Conservation (phyloP, 2,888 invertebrate genomes). For the Tetramorium bicarinatum region DNA sequence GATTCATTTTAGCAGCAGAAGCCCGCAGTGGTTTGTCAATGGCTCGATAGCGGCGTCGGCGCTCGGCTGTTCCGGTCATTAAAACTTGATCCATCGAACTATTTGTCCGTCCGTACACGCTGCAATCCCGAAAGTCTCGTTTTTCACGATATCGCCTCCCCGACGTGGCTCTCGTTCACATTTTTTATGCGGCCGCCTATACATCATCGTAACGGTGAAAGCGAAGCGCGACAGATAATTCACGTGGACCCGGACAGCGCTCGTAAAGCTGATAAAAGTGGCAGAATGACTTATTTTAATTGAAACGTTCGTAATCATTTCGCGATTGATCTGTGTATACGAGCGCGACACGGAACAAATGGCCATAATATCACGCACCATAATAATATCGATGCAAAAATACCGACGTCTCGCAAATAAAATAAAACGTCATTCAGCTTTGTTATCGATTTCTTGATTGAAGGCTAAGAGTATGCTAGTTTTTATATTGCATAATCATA, state of each 20-base stretch:
- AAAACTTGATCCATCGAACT: slow-evolving; percentile 80
- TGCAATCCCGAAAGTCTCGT: slow-evolving; percentile 79
- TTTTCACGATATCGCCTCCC: slow-evolving; percentile 77
- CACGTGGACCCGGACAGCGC: slow-evolving; percentile 59
- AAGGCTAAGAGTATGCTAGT: not conserved
- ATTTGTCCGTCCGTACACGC: slow-evolving; percentile 77
- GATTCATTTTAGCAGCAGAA: slow-evolving; percentile 75
- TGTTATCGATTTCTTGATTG: not conserved
- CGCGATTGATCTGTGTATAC: slow-evolving; percentile 40
- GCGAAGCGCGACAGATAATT: slow-evolving; percentile 76
- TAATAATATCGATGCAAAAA: slow-evolving; percentile 33
- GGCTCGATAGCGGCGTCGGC: slow-evolving; percentile 78
- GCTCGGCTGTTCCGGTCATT: slow-evolving; percentile 79
- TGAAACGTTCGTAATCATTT: slow-evolving; percentile 58
- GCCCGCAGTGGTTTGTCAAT: slow-evolving; percentile 78
- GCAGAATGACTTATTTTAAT: slow-evolving; percentile 66
- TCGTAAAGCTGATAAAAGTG: slow-evolving; percentile 64
- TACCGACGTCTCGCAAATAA: not conserved
- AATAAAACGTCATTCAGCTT: too few relatives aligned
- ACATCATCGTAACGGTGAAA: slow-evolving; percentile 77
- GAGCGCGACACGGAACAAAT: slow-evolving; percentile 17
- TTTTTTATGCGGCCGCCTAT: slow-evolving; percentile 76
- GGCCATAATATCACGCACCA: not conserved
- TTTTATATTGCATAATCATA: not conserved
- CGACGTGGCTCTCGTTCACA: slow-evolving; percentile 74